Conservation (phyloP, 1,140 invertebrate genomes). For the Ceratosolen fusciceps region DNA sequence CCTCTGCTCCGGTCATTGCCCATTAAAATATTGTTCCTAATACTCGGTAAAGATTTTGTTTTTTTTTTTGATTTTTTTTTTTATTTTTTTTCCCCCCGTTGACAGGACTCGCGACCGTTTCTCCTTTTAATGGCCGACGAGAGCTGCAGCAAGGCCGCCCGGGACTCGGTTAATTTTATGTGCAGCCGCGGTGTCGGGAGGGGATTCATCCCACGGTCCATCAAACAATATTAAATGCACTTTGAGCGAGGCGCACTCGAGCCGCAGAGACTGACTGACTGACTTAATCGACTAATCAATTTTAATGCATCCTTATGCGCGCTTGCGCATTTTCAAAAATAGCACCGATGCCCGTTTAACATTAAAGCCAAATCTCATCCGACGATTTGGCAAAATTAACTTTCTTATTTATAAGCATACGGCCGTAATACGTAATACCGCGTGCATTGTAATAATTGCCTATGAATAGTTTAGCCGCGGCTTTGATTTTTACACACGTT, state of each 20-base stretch:
- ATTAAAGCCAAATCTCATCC: neutral
- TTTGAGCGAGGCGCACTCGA: neutral
- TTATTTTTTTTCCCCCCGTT: too few species aligned
- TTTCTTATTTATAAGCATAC: too few species aligned
- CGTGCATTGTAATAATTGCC: too few species aligned
- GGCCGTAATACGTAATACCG: too few species aligned
- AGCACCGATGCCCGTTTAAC: neutral
- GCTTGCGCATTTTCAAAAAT: neutral
- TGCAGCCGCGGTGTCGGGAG: neutral
- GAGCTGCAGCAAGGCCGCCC: too few species aligned
- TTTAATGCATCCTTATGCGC: neutral
- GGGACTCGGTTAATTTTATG: conserved; percentile 11
- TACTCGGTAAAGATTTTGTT: neutral
- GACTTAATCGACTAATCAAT: neutral
- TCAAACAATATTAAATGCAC: conserved; percentile 2
- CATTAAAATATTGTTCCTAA: conserved; percentile 18
- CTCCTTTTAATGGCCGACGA: neutral
- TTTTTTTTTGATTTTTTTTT: too few species aligned
- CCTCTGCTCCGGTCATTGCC: neutral
- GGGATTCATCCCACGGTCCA: neutral
- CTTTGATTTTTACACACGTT: too few species aligned
- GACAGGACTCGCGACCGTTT: neutral
- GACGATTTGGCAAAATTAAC: neutral
- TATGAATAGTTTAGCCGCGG: too few species aligned
- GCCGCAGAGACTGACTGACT: too few species aligned